Percentiles rank a stretch among this genome's conserved stretches.
These are phyloP conservation scores for Schizopygopsis malacanthus DNA, from an alignment of 2,797 vertebrate genomes.

Conservation along the genomic window DNA sequence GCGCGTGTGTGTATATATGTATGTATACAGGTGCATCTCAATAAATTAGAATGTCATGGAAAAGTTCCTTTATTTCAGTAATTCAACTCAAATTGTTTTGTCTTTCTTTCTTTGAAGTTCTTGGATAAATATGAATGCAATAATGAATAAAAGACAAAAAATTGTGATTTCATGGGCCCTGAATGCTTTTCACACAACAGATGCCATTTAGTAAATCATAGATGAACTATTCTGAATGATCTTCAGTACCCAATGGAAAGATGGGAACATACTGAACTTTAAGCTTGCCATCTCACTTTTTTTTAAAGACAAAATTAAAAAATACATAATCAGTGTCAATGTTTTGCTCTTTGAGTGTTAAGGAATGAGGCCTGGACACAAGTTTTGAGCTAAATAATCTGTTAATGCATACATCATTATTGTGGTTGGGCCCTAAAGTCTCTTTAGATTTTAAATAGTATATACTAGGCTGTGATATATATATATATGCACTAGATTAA, in stretches of 20 bases:
- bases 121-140: background rate
- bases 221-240: background rate
- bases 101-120: background rate
- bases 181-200: conserved; percentile 4
- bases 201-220: conserved; percentile 14
- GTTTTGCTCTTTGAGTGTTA: background rate
- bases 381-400: background rate
- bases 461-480: background rate
- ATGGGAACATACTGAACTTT: background rate
- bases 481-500: background rate
- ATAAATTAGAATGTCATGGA: too few relatives aligned
- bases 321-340: background rate
- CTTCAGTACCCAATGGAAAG: background rate
- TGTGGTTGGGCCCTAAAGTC: background rate
- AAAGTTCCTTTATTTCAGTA: too few relatives aligned
- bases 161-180: background rate
- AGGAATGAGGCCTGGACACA: background rate
- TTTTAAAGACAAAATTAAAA: background rate
- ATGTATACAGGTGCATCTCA: too few relatives aligned
- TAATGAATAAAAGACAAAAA: background rate
- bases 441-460: background rate
- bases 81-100: too few relatives aligned
- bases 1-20: too few relatives aligned
- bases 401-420: background rate
- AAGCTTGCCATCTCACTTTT: background rate